Percentiles rank a stretch among this genome's conserved stretches.
phyloP scores from a whole-genome alignment of 1,140 invertebrate species.

The Parasteatoda tepidariorum region DNA sequence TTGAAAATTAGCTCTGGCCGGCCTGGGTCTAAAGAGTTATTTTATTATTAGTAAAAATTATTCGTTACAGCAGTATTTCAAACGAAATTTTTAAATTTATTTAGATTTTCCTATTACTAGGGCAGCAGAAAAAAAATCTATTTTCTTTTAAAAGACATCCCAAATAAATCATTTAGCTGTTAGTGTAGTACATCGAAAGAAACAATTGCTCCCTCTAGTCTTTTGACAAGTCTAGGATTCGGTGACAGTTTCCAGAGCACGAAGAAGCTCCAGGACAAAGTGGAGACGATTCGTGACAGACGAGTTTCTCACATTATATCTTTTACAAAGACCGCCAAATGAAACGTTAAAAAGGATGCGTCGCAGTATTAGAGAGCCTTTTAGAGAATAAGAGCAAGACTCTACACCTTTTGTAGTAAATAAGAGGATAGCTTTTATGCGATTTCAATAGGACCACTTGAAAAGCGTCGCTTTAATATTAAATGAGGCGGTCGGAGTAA shows the following conservation, averaged over 20 bases:
- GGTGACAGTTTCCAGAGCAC: not conserved
- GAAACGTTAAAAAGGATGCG: constrained; percentile 46
- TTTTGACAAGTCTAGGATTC: not conserved
- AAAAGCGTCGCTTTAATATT: constrained; percentile 50
- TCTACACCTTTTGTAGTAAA: constrained; percentile 40
- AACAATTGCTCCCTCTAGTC: too few relatives aligned
- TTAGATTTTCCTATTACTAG: too few relatives aligned
- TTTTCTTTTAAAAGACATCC: too few relatives aligned
- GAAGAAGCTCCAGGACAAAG: not conserved
- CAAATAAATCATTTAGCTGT: too few relatives aligned
- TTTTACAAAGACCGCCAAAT: constrained; percentile 16
- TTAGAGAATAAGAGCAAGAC: constrained; percentile 8
- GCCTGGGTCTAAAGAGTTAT: too few relatives aligned
- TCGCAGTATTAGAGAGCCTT: not conserved
- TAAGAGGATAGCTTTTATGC: constrained; percentile 39
- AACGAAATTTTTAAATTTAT: too few relatives aligned
- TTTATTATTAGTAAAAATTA: too few relatives aligned
- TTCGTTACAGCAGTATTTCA: too few relatives aligned
- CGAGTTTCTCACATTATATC: constrained; percentile 11
- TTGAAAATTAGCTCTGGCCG: too few relatives aligned
- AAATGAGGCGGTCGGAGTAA: constrained; percentile 42
- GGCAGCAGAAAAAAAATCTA: too few relatives aligned
- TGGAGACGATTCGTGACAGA: constrained; percentile 36
- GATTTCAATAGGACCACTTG: constrained; percentile 39
- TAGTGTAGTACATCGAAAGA: too few relatives aligned